Percentiles rank a stretch among this genome's conserved stretches.
These are phyloP conservation scores for Macquaria australasica DNA, from an alignment of 2,113 vertebrate species.

Conservation along the genomic window DNA sequence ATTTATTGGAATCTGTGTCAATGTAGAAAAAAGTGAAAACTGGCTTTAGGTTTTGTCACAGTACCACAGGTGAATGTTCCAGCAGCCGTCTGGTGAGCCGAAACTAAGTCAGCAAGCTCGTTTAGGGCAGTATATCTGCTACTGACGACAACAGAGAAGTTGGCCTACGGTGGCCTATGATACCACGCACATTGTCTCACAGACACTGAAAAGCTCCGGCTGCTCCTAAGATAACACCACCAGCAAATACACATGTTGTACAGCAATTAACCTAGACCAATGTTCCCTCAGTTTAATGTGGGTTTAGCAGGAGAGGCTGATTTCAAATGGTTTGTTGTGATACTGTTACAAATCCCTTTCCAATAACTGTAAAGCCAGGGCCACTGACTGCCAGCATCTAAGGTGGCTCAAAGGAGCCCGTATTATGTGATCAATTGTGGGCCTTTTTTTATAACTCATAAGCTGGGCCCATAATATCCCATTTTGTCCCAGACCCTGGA, in stretches of 20 bases:
- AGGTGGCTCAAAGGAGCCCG: slow-evolving; percentile 37
- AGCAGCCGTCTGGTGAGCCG: slow-evolving; percentile 68
- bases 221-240: slow-evolving; percentile 68
- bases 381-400: slow-evolving; percentile 48
- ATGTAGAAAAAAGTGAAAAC: slow-evolving; percentile 85
- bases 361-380: slow-evolving; percentile 50
- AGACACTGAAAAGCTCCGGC: slow-evolving; percentile 70
- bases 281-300: slow-evolving; percentile 50
- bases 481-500: slow-evolving; percentile 37
- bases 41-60: slow-evolving; percentile 82
- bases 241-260: slow-evolving; percentile 71
- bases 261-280: slow-evolving; percentile 64
- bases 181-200: slow-evolving; percentile 68
- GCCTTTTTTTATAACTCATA: slow-evolving; percentile 33
- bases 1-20: slow-evolving; percentile 88
- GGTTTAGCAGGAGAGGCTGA: slow-evolving; percentile 44
- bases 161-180: slow-evolving; percentile 60
- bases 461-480: slow-evolving; percentile 10
- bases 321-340: slow-evolving; percentile 60
- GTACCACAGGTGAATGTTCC: slow-evolving; percentile 80
- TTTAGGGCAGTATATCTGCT: slow-evolving; percentile 74
- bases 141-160: slow-evolving; percentile 68
- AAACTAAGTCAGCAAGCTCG: slow-evolving; percentile 67
- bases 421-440: slow-evolving; percentile 21
- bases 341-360: slow-evolving; percentile 72